Evolutionary conservation across 2,113 vertebrate species (phyloP).

Genomic region (Meriones unguiculatus): DNA sequence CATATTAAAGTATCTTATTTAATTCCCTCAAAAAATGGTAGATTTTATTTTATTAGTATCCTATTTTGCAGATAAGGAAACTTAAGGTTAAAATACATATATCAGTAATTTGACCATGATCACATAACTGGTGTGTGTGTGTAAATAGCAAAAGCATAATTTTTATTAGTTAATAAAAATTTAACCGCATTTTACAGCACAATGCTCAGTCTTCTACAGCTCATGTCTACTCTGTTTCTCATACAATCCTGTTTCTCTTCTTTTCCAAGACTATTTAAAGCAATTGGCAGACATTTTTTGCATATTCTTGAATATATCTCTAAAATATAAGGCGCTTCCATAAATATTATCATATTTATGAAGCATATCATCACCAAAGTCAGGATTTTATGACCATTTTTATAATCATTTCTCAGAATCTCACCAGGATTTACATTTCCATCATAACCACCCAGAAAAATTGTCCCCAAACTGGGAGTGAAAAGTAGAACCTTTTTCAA

Average conservation of each 20-base stretch:
- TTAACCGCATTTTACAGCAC: neutral
- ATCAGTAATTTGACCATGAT: neutral
- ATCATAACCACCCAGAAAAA: constrained; percentile 13
- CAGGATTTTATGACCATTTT: constrained; percentile 1
- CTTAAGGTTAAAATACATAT: neutral
- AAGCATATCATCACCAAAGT: neutral
- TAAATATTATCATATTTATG: neutral
- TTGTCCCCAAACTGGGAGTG: constrained; percentile 11
- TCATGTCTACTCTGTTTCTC: neutral
- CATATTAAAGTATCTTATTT: constrained; percentile 15
- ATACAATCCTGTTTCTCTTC: neutral
- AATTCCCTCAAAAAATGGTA: neutral
- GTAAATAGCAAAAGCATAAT: neutral
- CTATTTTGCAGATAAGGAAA: constrained; percentile 27
- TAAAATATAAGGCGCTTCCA: neutral
- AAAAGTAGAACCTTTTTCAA: constrained; percentile 37
- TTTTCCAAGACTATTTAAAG: neutral
- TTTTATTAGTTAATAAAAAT: neutral
- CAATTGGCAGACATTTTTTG: neutral
- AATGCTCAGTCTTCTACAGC: neutral
- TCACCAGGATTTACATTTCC: neutral
- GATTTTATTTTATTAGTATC: neutral
- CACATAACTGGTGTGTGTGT: neutral
- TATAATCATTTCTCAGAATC: neutral
- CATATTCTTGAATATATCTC: neutral